A percentile compares a stretch with the other conserved stretches of the same genome.
phyloP scores from a whole-genome alignment of 2,888 invertebrate species.

The Melolontha melolontha region DNA sequence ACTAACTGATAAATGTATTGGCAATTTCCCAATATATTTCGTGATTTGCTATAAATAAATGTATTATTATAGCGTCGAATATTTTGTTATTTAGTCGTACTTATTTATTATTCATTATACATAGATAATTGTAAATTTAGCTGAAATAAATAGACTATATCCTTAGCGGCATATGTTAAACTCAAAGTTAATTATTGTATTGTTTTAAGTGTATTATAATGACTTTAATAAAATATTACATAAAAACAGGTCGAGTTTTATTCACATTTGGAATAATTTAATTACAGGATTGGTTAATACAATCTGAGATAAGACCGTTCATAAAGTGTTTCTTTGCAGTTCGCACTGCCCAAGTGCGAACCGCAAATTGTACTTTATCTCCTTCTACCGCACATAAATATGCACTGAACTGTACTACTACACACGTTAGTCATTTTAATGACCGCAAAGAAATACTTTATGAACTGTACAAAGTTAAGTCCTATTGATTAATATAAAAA shows the following conservation, averaged over 20 bases:
- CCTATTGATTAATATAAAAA: no score
- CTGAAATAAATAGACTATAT: conserved; percentile 28
- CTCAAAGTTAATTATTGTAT: conserved; percentile 59
- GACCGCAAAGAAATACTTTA: no score
- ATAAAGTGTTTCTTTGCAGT: no score
- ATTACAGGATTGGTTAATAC: no score
- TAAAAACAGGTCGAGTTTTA: conserved; percentile 12
- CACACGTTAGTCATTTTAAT: no score
- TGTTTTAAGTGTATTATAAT: conserved; percentile 58
- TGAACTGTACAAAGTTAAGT: no score
- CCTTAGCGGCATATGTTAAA: conserved; percentile 55
- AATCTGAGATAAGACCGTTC: no score
- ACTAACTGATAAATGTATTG: conserved; percentile 48
- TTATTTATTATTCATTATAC: conserved; percentile 56
- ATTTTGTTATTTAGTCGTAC: conserved; percentile 60
- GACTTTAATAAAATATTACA: conserved; percentile 47
- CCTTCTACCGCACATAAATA: no score
- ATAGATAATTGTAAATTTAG: conserved; percentile 41
- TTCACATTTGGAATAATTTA: neutral
- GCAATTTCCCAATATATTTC: conserved; percentile 54
- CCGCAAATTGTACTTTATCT: no score
- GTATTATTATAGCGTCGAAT: conserved; percentile 56
- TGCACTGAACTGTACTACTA: no score
- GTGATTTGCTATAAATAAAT: conserved; percentile 58
- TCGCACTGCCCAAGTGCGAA: no score